phyloP scores from a whole-genome alignment of 2,113 vertebrate species.

The Bujurquina vittata region DNA sequence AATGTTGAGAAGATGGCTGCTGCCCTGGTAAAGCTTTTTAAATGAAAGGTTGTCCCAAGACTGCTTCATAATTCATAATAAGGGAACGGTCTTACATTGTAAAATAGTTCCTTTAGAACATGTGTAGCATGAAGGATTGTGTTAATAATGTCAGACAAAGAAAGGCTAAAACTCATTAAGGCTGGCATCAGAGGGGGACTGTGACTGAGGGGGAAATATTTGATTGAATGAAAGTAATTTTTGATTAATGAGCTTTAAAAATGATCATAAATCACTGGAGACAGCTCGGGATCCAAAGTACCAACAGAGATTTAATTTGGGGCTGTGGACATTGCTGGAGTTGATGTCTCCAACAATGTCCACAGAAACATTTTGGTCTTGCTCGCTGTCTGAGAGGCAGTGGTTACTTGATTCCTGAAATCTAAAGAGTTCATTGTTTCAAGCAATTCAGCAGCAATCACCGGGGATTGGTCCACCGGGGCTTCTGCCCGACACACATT shows the following conservation, averaged over 20 bases:
- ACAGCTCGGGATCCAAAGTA: neutral
- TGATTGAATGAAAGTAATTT: neutral
- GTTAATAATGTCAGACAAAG: neutral
- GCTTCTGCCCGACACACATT: no score
- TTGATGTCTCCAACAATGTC: no score
- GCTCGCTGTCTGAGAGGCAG: no score
- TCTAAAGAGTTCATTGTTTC: no score
- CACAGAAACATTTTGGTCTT: no score
- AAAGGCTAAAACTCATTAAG: neutral
- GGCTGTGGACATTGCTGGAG: neutral
- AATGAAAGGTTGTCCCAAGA: neutral
- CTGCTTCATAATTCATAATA: neutral
- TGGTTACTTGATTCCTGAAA: no score
- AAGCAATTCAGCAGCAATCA: no score
- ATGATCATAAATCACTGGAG: neutral
- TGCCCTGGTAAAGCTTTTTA: neutral
- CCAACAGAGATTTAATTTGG: neutral
- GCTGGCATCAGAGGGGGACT: neutral
- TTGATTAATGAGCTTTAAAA: neutral
- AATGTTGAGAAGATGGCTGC: neutral
- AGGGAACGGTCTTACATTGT: neutral
- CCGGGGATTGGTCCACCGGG: no score
- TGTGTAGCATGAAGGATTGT: neutral
- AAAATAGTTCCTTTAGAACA: neutral
- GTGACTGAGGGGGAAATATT: neutral